These are phyloP conservation scores for Anodontia alba DNA, from an alignment of 2,888 invertebrate genomes.

Conservation along the genomic window DNA sequence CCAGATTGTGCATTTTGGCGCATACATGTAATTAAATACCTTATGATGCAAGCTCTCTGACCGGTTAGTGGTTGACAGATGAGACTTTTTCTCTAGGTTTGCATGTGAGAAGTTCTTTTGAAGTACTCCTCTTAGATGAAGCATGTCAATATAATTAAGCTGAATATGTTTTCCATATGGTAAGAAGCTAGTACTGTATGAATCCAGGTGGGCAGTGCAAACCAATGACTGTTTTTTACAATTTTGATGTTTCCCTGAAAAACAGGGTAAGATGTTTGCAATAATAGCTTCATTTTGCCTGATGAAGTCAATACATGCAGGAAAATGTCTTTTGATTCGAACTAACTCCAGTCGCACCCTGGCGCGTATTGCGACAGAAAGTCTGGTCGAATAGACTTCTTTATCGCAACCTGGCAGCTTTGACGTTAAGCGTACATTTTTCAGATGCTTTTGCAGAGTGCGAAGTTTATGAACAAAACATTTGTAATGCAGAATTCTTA, in stretches of 20 bases:
- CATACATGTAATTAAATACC: constrained; percentile 25
- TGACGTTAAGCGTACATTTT: neutral
- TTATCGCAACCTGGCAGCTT: neutral
- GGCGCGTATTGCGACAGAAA: neutral
- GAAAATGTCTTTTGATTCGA: neutral
- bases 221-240: neutral
- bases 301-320: neutral
- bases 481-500: neutral
- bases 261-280: neutral
- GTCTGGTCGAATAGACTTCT: neutral
- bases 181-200: too few relatives aligned
- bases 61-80: neutral
- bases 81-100: too few relatives aligned
- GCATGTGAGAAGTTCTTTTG: too few relatives aligned
- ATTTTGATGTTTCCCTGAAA: neutral
- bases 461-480: neutral
- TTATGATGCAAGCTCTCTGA: neutral
- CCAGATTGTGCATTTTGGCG: constrained; percentile 33
- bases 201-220: too few relatives aligned
- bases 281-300: neutral
- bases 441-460: too few relatives aligned
- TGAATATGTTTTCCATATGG: too few relatives aligned
- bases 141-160: too few relatives aligned
- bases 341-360: neutral
- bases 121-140: too few relatives aligned